phyloP scores from a whole-genome alignment of 2,888 invertebrate genomes.

The Loripinus fragilis region DNA sequence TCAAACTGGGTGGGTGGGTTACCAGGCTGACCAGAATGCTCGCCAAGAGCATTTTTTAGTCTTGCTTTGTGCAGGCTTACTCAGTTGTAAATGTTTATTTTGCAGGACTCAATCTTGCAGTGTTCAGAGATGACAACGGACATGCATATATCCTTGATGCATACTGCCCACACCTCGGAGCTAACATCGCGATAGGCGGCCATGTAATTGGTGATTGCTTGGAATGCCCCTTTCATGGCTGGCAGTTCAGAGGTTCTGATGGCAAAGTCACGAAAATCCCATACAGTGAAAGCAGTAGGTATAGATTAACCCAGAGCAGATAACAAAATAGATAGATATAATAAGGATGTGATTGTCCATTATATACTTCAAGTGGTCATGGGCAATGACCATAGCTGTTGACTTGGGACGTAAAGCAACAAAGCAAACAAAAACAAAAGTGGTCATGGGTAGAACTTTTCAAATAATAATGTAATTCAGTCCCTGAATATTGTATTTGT shows the following conservation, averaged over 20 bases:
- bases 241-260: constrained; percentile 90
- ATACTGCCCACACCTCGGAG: constrained; percentile 95
- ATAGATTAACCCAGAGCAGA: too few species aligned
- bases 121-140: constrained; percentile 88
- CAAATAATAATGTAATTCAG: too few species aligned
- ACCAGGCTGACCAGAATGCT: too few species aligned
- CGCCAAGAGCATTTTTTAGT: neutral
- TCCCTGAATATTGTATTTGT: too few species aligned
- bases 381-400: too few species aligned
- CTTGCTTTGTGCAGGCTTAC: neutral
- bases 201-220: constrained; percentile 88
- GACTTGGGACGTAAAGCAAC: too few species aligned
- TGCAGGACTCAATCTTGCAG: constrained; percentile 88
- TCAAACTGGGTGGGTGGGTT: too few species aligned
- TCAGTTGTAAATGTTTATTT: constrained; percentile 19
- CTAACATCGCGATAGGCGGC: constrained; percentile 92
- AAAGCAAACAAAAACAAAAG: too few species aligned
- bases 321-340: too few species aligned
- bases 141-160: constrained; percentile 90
- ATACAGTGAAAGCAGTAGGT: constrained; percentile 85
- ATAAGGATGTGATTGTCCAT: too few species aligned
- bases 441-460: too few species aligned
- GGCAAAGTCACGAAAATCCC: constrained; percentile 91
- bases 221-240: constrained; percentile 95
- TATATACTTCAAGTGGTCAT: too few species aligned